phyloP scores from a whole-genome alignment of 2,888 invertebrate genomes.

The Eristalinus aeneus region DNA sequence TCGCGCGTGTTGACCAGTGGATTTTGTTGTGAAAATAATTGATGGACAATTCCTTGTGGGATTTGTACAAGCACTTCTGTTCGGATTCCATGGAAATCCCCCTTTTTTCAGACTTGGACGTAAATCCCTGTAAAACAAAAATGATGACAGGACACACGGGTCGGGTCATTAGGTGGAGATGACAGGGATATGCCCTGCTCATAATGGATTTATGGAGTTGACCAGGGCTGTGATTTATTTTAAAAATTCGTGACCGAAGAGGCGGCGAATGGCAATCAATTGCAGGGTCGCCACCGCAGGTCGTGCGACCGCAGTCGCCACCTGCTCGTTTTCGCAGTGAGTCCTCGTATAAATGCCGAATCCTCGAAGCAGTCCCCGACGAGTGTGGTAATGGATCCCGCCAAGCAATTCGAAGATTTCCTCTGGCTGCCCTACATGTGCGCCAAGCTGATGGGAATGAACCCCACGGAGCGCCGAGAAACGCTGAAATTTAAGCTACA shows the following conservation, averaged over 20 bases:
- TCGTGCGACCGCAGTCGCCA: conserved; percentile 3
- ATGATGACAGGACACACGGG: conserved; percentile 7
- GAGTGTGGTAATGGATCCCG: conserved; percentile 20
- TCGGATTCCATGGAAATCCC: conserved; percentile 24
- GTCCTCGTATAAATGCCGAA: neutral
- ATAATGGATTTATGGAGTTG: neutral
- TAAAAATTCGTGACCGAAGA: neutral
- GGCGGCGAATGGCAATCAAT: neutral
- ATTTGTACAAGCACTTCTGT: conserved; percentile 20
- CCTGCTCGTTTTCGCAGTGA: neutral
- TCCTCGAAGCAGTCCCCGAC: neutral
- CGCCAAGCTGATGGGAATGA: conserved; percentile 31
- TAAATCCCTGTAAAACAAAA: conserved; percentile 14
- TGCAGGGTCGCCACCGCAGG: neutral
- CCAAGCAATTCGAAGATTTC: conserved; percentile 49
- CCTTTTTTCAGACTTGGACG: conserved; percentile 1
- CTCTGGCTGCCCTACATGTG: conserved; percentile 42
- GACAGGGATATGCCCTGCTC: conserved; percentile 13
- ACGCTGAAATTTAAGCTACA: conserved; percentile 43
- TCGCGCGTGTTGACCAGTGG: neutral
- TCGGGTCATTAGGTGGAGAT: conserved; percentile 11
- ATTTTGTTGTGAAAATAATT: conserved; percentile 43
- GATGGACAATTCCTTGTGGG: conserved; percentile 38
- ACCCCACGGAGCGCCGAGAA: conserved; percentile 10
- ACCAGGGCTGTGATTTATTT: neutral